A percentile compares a stretch with the other conserved stretches of the same genome.
phyloP scores from a whole-genome alignment of 2,888 invertebrate species.

The Merodon equestris region DNA sequence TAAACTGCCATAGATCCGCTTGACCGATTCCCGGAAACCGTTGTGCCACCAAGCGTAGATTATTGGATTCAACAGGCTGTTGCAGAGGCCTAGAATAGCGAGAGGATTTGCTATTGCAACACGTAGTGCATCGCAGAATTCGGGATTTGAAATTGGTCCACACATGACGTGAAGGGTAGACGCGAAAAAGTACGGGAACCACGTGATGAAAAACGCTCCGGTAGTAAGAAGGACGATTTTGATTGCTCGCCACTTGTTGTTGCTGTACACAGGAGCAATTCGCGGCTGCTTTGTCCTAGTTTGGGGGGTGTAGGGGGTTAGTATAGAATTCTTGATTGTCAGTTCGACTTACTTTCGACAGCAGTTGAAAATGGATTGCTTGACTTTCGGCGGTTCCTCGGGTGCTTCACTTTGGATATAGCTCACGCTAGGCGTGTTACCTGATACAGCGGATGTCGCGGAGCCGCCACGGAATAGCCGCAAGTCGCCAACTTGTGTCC shows the following conservation, averaged over 20 bases:
- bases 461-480: constrained; percentile 72
- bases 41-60: constrained; percentile 87
- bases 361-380: constrained; percentile 51
- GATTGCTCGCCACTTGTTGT: constrained; percentile 82
- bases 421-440: constrained; percentile 30
- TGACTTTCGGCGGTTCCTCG: constrained; percentile 8
- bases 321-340: too few relatives aligned
- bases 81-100: constrained; percentile 82
- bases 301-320: too few relatives aligned
- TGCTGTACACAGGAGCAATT: constrained; percentile 73
- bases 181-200: constrained; percentile 83
- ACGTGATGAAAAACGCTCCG: constrained; percentile 82
- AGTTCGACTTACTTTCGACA: constrained; percentile 60
- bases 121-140: constrained; percentile 79
- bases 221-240: constrained; percentile 83
- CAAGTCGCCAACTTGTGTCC: constrained; percentile 75
- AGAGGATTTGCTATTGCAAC: constrained; percentile 81
- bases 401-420: constrained; percentile 34
- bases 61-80: constrained; percentile 83
- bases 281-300: constrained; percentile 49
- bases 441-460: constrained; percentile 10
- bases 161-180: constrained; percentile 81
- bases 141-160: constrained; percentile 79
- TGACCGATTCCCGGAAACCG: constrained; percentile 80
- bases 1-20: constrained; percentile 60